Base-by-base conservation (phyloP, 2,888 invertebrate species). In the Dorcus parallelipipedus region DNA sequence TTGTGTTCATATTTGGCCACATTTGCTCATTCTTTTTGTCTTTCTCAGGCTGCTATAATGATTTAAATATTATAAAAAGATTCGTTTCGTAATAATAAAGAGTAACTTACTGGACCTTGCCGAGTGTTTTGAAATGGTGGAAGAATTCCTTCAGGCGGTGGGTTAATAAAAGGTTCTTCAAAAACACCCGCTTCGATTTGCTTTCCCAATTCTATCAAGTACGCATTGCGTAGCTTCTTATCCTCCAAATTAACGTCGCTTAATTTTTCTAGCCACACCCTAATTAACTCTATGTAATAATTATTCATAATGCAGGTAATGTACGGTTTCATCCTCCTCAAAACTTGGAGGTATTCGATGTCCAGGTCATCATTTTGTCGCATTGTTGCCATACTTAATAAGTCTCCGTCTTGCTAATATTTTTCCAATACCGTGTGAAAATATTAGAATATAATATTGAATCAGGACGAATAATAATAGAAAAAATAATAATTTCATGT, bases 241-340 rank as follows among this genome's bases (percentile, higher is more conserved):
- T 69, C 63, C 39, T 57, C 38, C 4, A 56, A n/a, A 6, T 51
- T 51, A 9, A 53, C 61, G 40, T 64, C 64, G 49, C 65, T 64
- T 10, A 70, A 54, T 54, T 66, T 67, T 45, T 70, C 68, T 41
- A 70, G 49, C 70, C 70, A 70, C 9, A 61, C 48, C 40, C 67
- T 63, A 39, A 69, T 65, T 23, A 67, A 56, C 6, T 62, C 61
- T 40, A 70, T 64, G 47, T 68, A 64, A 26, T 59, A 53, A 40
- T 63, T 63, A 49, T 70, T 65, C 61, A 64, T 68, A 42, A 70
- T 67, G 52, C 67, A 65, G 9, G 67, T 64, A 38, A 70, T 67
- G 52, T 67, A 66, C 9, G 68, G 67, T 57, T 70, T 70, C 42
- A 70, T 68, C 14, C 64, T 56, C 3, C 64, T 56, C 17, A 70